Percentiles rank a stretch among this genome's conserved stretches.
phyloP scores from a whole-genome alignment of 1,140 invertebrate species.

The Lanistes nyassanus region DNA sequence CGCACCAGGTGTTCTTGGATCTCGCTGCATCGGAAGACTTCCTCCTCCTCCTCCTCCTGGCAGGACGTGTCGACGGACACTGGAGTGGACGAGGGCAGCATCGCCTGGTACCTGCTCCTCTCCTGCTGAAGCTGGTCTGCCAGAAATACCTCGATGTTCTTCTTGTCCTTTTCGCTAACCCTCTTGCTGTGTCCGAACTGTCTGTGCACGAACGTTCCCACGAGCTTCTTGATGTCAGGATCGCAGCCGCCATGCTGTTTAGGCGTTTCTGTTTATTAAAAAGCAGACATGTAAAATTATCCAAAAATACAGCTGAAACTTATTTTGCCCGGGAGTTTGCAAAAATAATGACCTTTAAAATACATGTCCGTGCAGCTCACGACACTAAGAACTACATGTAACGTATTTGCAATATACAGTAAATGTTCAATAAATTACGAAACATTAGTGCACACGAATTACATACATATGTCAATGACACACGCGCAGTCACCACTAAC shows the following conservation, averaged over 20 bases:
- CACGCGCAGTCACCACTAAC: no score
- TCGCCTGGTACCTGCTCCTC: constrained; percentile 27
- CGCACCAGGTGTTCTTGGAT: constrained; percentile 22
- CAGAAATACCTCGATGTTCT: constrained; percentile 45
- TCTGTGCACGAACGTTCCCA: constrained; percentile 49
- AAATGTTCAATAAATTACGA: no score
- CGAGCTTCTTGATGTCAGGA: constrained; percentile 46
- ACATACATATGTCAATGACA: no score
- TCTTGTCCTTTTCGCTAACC: constrained; percentile 52
- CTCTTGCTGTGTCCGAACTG: constrained; percentile 53
- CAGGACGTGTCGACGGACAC: neutral
- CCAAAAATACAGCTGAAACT: no score
- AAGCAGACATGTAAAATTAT: no score
- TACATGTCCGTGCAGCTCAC: no score
- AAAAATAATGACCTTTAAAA: no score
- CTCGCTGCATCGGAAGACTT: neutral
- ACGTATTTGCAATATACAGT: no score
- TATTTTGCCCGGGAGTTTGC: no score
- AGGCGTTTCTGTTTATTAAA: neutral
- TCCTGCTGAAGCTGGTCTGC: constrained; percentile 45
- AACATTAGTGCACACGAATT: no score
- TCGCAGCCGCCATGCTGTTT: constrained; percentile 5
- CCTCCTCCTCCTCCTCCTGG: neutral
- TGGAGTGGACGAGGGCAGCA: neutral
- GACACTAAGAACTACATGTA: no score